Evolutionary conservation across 2,797 vertebrate genomes (phyloP).

Genomic region (Chiloscyllium punctatum): DNA sequence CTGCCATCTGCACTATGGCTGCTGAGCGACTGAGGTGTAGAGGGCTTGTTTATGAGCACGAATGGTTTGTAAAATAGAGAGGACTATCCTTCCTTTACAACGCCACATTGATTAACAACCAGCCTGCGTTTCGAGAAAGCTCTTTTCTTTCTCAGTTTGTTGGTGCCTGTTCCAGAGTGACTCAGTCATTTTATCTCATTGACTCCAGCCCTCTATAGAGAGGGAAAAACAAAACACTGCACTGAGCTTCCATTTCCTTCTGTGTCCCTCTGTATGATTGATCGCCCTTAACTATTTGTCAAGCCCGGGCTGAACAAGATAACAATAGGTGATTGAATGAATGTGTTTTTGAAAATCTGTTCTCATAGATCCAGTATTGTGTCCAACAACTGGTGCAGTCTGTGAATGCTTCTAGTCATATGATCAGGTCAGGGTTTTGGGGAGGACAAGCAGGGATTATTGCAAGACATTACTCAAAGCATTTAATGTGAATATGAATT

Average conservation of each 20-base stretch:
- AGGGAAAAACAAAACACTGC: neutral
- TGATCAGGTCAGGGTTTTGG: neutral
- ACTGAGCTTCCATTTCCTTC: neutral
- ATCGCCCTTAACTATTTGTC: neutral
- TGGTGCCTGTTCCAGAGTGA: slow-evolving; percentile 3
- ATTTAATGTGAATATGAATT: slow-evolving; percentile 11
- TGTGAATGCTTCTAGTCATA: neutral
- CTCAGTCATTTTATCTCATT: neutral
- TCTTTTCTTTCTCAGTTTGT: slow-evolving; percentile 6
- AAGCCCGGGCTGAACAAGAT: neutral
- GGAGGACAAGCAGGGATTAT: neutral
- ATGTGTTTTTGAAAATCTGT: slow-evolving; percentile 2
- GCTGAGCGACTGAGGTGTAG: neutral
- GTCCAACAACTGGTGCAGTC: neutral
- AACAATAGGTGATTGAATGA: slow-evolving; percentile 28
- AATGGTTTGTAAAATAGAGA: neutral
- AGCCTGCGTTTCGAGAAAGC: neutral
- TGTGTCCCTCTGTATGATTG: neutral
- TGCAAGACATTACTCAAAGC: neutral
- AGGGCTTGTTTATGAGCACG: neutral
- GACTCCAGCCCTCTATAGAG: neutral
- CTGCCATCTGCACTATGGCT: neutral
- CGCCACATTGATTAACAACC: neutral
- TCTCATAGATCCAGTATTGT: slow-evolving; percentile 28
- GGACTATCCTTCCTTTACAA: neutral